Evolutionary conservation across 2,113 vertebrate species (phyloP), one percentile per base, ranked within the genome.

Genomic region (Corapipo altera): DNA sequence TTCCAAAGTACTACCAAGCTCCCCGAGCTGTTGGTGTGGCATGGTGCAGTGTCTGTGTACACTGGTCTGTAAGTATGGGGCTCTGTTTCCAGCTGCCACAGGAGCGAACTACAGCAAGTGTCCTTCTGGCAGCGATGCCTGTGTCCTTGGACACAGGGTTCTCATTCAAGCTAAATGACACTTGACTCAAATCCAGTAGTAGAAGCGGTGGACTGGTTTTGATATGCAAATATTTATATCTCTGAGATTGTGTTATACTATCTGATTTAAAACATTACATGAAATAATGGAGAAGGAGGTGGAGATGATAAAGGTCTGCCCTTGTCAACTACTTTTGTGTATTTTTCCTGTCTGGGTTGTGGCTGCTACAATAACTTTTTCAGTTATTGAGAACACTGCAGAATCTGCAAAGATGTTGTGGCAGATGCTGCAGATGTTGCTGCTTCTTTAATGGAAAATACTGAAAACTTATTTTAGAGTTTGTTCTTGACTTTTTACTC

Each of bases 61-160:
- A 13, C 33, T 1, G 2, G 12, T 39, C 7, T 2, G 39, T n/a
- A 55, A 54, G 22, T 23, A 6, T 9, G 4, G 28, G 33, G 57
- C 58, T 79, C 49, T 64, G 48, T 57, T 67, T 37, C 39, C 66
- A 64, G 37, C 48, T 48, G 11, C 8, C 18, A 1, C 0, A 1
- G 57, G 22, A 35, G 10, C 48, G 22, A 79, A 2, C 55, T 30
- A 0, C 41, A 2, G 2, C 3, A 9, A 24, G 8, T 3, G 6
- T 18, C 24, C 30, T 16, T 18, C 5, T 51, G 57, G 21, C 57
- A 27, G 35, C 19, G 43, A 2, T 37, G 27, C 3, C 5, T 1
- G 6, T 72, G 52, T 73, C 20, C 49, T 41, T 18, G 59, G 64
- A 22, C 32, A n/a, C 32, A 11, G 10, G 22, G 22, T 12, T 61